Percentiles rank a stretch among this genome's conserved stretches.
Conservation (phyloP, 2,113 vertebrate genomes). For the Callopanchax toddi region DNA sequence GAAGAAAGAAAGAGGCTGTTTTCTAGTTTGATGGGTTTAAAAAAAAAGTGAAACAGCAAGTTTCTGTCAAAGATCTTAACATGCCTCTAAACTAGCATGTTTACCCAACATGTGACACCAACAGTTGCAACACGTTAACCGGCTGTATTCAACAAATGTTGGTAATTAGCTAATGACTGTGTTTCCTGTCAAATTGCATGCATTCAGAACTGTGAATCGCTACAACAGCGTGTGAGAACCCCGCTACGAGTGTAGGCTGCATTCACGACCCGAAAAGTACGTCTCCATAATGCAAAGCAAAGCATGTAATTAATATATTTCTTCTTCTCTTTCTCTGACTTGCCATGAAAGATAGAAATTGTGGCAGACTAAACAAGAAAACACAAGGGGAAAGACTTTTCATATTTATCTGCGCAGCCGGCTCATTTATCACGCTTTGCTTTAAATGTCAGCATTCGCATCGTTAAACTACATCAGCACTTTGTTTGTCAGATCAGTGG, state of each 20-base stretch:
- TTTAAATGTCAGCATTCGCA: conserved; percentile 40
- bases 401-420: conserved; percentile 1
- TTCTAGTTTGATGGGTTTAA: conserved; percentile 30
- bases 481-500: conserved; percentile 19
- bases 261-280: conserved; percentile 39
- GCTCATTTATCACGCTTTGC: conserved; percentile 19
- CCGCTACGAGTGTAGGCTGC: conserved; percentile 19
- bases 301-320: conserved; percentile 42
- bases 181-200: conserved; percentile 62
- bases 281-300: conserved; percentile 39
- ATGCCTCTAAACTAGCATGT: conserved; percentile 43
- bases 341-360: conserved; percentile 11
- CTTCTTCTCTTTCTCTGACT: conserved; percentile 3
- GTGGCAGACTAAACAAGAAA: conserved; percentile 12
- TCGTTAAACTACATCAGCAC: conserved; percentile 29
- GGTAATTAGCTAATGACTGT: conserved; percentile 72
- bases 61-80: conserved; percentile 30
- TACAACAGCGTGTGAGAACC: conserved; percentile 31
- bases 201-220: conserved; percentile 42
- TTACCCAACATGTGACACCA: conserved; percentile 53
- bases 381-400: conserved; percentile 1
- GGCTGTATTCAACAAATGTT: conserved; percentile 62
- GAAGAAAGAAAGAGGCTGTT: conserved; percentile 25
- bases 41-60: conserved; percentile 28
- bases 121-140: conserved; percentile 46